Percentiles rank a stretch among this genome's conserved stretches.
Conservation (phyloP, 1,140 invertebrate genomes). For the Drosophila subobscura region DNA sequence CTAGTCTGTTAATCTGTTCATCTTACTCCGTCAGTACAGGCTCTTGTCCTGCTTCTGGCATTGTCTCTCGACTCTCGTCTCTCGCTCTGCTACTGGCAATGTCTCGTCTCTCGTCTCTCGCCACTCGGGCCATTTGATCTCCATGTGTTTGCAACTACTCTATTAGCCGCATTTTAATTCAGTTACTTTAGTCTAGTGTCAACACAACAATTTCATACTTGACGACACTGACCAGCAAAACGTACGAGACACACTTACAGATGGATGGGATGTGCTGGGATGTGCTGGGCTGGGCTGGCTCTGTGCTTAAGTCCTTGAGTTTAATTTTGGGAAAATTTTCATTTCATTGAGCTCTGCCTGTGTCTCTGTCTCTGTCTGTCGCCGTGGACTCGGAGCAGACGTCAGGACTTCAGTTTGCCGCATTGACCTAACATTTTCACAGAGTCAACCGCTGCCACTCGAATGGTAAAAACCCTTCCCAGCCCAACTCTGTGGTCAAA, state of each 20-base stretch:
- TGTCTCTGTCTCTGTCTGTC: neutral
- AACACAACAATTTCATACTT: slow-evolving; percentile 82
- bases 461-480: neutral
- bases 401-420: slow-evolving; percentile 58
- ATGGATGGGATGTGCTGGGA: neutral
- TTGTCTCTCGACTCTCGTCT: neutral
- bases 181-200: slow-evolving; percentile 82
- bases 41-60: neutral
- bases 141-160: slow-evolving; percentile 76
- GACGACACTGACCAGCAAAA: slow-evolving; percentile 51
- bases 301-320: slow-evolving; percentile 42
- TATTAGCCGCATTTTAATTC: slow-evolving; percentile 81
- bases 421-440: slow-evolving; percentile 76
- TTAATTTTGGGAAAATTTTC: slow-evolving; percentile 63
- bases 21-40: slow-evolving; percentile 36
- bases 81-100: neutral
- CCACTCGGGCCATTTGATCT: slow-evolving; percentile 41
- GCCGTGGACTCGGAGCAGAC: slow-evolving; percentile 15
- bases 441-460: slow-evolving; percentile 28
- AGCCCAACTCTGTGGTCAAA: slow-evolving; percentile 64
- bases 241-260: slow-evolving; percentile 15
- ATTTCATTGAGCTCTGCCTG: slow-evolving; percentile 42
- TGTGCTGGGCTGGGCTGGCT: neutral
- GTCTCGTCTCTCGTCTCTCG: neutral
- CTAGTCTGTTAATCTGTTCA: slow-evolving; percentile 52